Base-by-base conservation (phyloP, 2,888 invertebrate genomes). In the Stenurella melanura region DNA sequence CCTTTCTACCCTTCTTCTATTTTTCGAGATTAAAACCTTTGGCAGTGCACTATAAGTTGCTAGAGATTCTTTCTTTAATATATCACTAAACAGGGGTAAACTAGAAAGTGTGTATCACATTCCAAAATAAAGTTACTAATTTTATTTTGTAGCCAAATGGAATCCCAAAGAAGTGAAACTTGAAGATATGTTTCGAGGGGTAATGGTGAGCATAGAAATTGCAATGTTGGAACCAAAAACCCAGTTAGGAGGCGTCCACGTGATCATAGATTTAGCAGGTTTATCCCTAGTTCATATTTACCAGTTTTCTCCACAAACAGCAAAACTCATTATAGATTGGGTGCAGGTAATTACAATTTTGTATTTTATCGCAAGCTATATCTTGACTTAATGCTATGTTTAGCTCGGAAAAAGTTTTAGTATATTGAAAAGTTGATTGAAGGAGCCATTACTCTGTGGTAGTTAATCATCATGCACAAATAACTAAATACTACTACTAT, bases 201-300 rank as follows among this genome's bases (percentile, higher is more conserved):
- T 94, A 26, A 94, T 95, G 86, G 87, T 96, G 77, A 91, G 92
- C 0, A 89, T 96, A 71, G 93, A 95, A 87, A 93, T 94, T 0
- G 95, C 95, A 0, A 93, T 95, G 92, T 91, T 91, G n/a, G 96
- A 96, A 87, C 95, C 95, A 0, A 90, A 90, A 82, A 95, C 96
- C 0, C 96, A 96, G 90, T 92, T 96, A 74, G 92, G 92, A 77
- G 96, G 96, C 0, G 93, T 93, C 15, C 91, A 93, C 74, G 93
- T 95, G 18, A 92, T 96, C 57, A 89, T 96, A 69, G 95, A 96
- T 87, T 93, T 95, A 92, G 93, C 94, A 75, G 96, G 95, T 0
- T 89, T 96, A 7, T 91, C 94, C 0, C 90, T 96, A 81, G 91
- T 90, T 30, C 96, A 96, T 75, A 92, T 96, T 0, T 90, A 90